These are phyloP conservation scores for Caenorhabditis sinica DNA, from an alignment of 2,888 invertebrate genomes.

Conservation along the genomic window DNA sequence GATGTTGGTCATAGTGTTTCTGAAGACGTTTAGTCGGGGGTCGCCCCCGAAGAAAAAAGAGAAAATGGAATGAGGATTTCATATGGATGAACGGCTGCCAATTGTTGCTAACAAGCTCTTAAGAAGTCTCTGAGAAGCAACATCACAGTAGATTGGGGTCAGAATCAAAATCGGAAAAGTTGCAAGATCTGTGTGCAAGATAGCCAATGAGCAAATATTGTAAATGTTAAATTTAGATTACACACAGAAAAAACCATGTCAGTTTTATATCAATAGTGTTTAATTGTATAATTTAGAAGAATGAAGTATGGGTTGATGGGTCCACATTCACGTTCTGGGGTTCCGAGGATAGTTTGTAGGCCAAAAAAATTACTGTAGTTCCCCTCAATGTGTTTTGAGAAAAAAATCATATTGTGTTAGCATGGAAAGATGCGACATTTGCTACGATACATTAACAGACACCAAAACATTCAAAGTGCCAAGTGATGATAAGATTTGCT, in stretches of 20 bases:
- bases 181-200: constrained; percentile 44
- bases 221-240: constrained; percentile 37
- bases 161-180: constrained; percentile 29
- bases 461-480: constrained; percentile 46
- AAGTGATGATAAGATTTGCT: constrained; percentile 55
- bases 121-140: not conserved
- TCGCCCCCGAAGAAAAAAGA: constrained; percentile 10
- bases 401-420: not conserved
- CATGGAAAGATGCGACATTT: not conserved
- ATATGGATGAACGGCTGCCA: constrained; percentile 61
- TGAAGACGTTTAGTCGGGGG: constrained; percentile 17
- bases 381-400: not conserved
- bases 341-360: no score
- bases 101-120: constrained; percentile 57
- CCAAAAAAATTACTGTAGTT: not conserved
- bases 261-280: constrained; percentile 11
- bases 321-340: no score
- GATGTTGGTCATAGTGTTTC: constrained; percentile 21
- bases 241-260: not conserved
- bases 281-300: not conserved
- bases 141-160: constrained; percentile 26
- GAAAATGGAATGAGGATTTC: constrained; percentile 17
- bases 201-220: constrained; percentile 37
- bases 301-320: no score
- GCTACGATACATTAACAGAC: constrained; percentile 28